These are phyloP conservation scores for Lasaia peninsularis DNA, from an alignment of 1,140 invertebrate species.

Conservation along the genomic window DNA sequence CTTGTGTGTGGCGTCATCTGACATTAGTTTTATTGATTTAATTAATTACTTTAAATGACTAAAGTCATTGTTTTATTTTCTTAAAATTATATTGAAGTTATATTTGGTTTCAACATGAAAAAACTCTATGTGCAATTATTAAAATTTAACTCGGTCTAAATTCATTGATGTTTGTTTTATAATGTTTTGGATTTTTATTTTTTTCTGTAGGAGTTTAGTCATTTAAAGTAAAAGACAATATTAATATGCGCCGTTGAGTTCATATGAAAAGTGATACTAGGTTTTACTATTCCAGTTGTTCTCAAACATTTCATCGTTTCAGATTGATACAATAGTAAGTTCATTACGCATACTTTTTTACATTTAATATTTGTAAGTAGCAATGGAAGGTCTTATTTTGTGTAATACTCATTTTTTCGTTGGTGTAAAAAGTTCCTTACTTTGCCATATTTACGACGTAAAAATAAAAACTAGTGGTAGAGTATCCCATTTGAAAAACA, in stretches of 20 bases:
- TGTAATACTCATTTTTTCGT: not conserved
- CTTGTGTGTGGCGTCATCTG: constrained; percentile 3
- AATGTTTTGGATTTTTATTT: too few relatives aligned
- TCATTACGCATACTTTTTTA: too few relatives aligned
- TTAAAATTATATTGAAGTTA: too few relatives aligned
- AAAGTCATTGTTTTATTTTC: not conserved
- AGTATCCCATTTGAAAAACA: not conserved
- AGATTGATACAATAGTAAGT: not conserved
- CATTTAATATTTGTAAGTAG: not conserved
- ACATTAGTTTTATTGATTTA: constrained; percentile 5
- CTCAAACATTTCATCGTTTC: not conserved
- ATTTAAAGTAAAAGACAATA: not conserved
- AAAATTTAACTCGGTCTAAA: too few relatives aligned
- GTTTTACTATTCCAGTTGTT: constrained; percentile 11
- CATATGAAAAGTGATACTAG: constrained; percentile 11
- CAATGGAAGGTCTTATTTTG: constrained; percentile 8
- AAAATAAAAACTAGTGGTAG: not conserved
- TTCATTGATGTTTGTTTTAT: too few relatives aligned
- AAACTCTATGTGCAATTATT: too few relatives aligned
- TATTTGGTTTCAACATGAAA: too few relatives aligned
- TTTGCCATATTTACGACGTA: not conserved
- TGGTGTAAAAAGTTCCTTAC: constrained; percentile 2
- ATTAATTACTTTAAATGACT: constrained; percentile 10
- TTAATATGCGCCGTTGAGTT: constrained; percentile 9
- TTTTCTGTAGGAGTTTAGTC: not conserved